Conservation (phyloP, 1,140 invertebrate species). For the Hydropsyche tenuis region DNA sequence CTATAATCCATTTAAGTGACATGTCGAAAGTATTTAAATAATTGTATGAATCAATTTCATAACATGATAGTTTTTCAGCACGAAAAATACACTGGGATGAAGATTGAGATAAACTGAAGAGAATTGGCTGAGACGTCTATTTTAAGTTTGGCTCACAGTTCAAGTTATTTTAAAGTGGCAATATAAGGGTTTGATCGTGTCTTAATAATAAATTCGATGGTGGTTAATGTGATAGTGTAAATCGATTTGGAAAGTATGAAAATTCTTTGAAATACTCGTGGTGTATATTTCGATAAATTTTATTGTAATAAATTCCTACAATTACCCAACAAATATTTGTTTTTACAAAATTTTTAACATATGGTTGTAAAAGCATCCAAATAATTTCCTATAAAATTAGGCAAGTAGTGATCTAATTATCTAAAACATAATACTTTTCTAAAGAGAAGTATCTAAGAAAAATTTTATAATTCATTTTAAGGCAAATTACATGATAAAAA, state of each 20-base stretch:
- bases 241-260: too few relatives aligned
- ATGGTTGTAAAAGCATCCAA: too few relatives aligned
- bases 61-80: too few relatives aligned
- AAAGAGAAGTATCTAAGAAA: too few relatives aligned
- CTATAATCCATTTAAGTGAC: too few relatives aligned
- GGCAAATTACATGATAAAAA: too few relatives aligned
- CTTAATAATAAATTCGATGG: conserved; percentile 1
- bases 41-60: too few relatives aligned
- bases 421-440: too few relatives aligned
- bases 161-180: conserved; percentile 32
- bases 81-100: not conserved
- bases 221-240: too few relatives aligned
- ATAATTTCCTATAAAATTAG: not conserved
- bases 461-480: too few relatives aligned
- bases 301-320: conserved; percentile 21
- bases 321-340: conserved; percentile 12
- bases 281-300: not conserved
- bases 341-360: not conserved
- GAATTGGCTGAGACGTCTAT: conserved; percentile 28
- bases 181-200: conserved; percentile 33
- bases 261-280: too few relatives aligned
- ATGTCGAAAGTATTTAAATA: too few relatives aligned
- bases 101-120: conserved; percentile 18
- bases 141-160: conserved; percentile 37
- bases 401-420: not conserved